Evolutionary conservation across 1,140 invertebrate genomes (phyloP), one percentile per base, ranked within the genome.

Genomic region (Sitophilus oryzae): DNA sequence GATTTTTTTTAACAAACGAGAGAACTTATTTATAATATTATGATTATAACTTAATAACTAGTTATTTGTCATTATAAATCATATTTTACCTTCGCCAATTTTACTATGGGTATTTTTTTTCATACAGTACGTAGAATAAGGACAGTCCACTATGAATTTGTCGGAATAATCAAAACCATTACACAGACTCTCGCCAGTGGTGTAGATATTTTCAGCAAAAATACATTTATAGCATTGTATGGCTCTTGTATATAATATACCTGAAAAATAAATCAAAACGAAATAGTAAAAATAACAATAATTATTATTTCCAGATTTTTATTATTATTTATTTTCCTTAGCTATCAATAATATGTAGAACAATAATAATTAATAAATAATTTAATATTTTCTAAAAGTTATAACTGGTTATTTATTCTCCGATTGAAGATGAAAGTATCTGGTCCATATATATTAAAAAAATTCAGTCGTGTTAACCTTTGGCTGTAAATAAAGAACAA

Each of bases 81-180:
- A 3, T 11, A n/a, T 35, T 20, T 58, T 61, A 62, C 65, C 48
- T 44, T 55, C 53, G 6, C 47, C 52, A 9, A 69, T 58, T 37
- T 61, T 60, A 10, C 65, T 61, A 20, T 50, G 59, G 6, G 55
- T 62, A 18, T 83, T 81, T 57, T 80, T 82, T 64, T 88, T 90
- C 73, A 84, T 78, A 64, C 89, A 91, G 74, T 88, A 82, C 0
- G 87, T 89, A 4, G 89, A 91, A 60, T 79, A 83, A 3, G 84
- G 84, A 69, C 89, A 91, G 42, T 83, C 78, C 0, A 84, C 77
- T 58, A 86, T 77, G 67, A 80, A 90, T 46, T 74, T 73, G 1
- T 77, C 67, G 2, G 82, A 81, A 25, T 77, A 76, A 61, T 89
- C 81, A 65, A 91, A 91, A 62, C 86, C 77, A 1, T 80, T 76